These are phyloP conservation scores for Hyperopisus bebe DNA, from an alignment of 2,113 vertebrate species.

Conservation along the genomic window DNA sequence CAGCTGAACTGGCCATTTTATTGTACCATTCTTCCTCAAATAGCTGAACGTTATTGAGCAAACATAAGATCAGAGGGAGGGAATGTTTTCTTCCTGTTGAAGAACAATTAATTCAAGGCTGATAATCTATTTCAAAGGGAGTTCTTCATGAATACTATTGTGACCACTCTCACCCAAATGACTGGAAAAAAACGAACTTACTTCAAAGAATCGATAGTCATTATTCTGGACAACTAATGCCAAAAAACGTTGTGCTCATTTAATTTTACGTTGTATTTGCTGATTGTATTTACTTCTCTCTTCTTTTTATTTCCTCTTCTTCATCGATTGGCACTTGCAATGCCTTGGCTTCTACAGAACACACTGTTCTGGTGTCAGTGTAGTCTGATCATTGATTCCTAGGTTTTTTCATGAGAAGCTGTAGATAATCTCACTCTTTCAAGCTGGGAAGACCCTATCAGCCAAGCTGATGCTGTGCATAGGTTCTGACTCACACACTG, in stretches of 20 bases:
- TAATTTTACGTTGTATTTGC: neutral
- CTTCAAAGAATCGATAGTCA: conserved; percentile 6
- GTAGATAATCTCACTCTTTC: neutral
- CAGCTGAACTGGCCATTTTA: neutral
- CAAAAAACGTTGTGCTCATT: conserved; percentile 1
- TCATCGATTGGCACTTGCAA: neutral
- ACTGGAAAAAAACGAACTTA: conserved; percentile 7
- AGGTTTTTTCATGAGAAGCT: neutral
- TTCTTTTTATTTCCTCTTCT: neutral
- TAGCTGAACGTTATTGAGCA: neutral
- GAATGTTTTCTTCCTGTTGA: neutral
- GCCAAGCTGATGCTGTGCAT: neutral
- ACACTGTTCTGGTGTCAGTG: neutral
- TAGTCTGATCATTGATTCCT: neutral
- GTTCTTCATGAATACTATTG: neutral
- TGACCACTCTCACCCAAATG: neutral
- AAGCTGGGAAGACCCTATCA: neutral
- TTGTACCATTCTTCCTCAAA: neutral
- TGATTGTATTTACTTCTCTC: neutral
- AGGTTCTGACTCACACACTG: neutral
- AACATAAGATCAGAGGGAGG: neutral
- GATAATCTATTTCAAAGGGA: neutral
- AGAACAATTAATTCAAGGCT: neutral
- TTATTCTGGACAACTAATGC: neutral
- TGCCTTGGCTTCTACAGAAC: neutral